Evolutionary conservation across 2,113 vertebrate genomes (phyloP), one percentile per base, ranked within the genome.

Genomic region (Pygoscelis antarcticus): DNA sequence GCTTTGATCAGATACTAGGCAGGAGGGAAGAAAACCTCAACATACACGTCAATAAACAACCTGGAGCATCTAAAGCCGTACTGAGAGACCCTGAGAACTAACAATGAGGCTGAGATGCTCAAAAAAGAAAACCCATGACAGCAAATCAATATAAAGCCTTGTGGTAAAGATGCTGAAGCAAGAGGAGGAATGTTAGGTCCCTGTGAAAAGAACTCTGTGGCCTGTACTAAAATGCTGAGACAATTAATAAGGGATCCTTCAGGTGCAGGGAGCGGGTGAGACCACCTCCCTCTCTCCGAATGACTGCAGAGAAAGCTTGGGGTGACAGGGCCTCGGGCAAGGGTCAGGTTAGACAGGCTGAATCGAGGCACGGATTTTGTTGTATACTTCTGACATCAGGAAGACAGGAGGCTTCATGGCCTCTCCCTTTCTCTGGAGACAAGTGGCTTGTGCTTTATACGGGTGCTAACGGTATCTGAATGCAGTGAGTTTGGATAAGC

Each of bases 111-210:
- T 58, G 36, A 94, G 87, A 36, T 70, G 42, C 82, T 96, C 77
- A 85, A 94, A 96, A 96, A 96, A 94, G 68, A 93, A 97, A 95
- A 61, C 62, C 38, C 42, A 44, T 92, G 95, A 95, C 94, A 97
- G 82, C 0, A 69, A 94, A 97, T 98, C 95, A 87, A 97, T 97
- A 94, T 44, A 75, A 90, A 93, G 32, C 29, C 64, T 87, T 78
- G 69, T 79, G 75, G 66, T 87, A 84, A 96, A 95, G 66, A 81
- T 38, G 66, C 42, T 85, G 78, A 96, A 97, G 58, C 88, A 87
- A 87, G 68, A 91, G 30, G 7, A 96, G 47, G 68, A 93, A 92
- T 55, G 52, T 54, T 91, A 58, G n/a, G 77, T 94, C 10, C 5
- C 40, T 77, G 26, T 54, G 71, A 86, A 95, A 90, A 86, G 76